Percentiles rank a stretch among this genome's conserved stretches.
Conservation (phyloP, 2,888 invertebrate genomes). For the Artemia sp. region DNA sequence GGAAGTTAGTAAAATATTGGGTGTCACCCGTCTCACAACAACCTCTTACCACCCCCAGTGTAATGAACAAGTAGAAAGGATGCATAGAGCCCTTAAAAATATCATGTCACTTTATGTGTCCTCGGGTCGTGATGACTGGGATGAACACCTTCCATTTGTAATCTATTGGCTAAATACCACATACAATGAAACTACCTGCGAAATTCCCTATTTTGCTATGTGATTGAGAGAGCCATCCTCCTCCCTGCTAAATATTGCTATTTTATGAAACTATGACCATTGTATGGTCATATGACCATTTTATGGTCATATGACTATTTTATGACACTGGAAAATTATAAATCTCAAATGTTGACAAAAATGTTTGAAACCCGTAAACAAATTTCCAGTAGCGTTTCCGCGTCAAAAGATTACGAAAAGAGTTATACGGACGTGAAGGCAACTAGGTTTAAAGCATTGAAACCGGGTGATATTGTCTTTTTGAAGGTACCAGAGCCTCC, state of each 20-base stretch:
- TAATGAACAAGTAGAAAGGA: background rate
- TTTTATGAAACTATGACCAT: too few species aligned
- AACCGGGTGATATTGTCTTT: background rate
- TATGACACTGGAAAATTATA: background rate
- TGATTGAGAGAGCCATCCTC: background rate
- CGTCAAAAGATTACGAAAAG: background rate
- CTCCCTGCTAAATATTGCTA: background rate
- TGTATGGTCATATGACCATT: too few species aligned
- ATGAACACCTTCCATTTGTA: background rate
- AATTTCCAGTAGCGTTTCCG: background rate
- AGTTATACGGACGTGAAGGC: background rate
- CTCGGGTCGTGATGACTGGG: background rate
- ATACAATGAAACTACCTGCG: background rate
- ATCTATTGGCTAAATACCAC: background rate
- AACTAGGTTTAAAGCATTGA: background rate
- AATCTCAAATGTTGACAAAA: background rate
- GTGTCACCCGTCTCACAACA: background rate
- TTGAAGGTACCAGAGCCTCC: background rate
- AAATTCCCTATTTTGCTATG: background rate
- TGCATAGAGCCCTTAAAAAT: background rate
- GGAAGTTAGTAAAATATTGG: constrained; percentile 19
- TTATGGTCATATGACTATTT: background rate
- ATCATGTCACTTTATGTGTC: background rate
- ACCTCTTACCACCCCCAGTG: background rate
- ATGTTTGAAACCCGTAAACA: background rate